A percentile compares a stretch with the other conserved stretches of the same genome.
phyloP scores from a whole-genome alignment of 2,113 vertebrate species.

The Corynorhinus townsendii region DNA sequence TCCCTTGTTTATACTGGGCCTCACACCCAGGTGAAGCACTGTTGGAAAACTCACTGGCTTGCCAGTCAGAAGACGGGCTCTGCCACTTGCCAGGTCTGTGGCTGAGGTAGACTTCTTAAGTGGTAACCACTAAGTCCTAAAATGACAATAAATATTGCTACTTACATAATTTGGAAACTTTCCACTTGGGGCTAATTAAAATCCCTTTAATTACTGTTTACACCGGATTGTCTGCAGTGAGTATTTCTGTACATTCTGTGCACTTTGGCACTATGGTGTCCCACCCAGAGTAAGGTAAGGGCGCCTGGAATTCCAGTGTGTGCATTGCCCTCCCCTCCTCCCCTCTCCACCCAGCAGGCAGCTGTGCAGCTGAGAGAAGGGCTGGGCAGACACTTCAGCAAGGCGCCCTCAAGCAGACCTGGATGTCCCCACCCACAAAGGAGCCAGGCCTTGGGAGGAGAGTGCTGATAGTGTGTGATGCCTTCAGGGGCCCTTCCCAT shows the following conservation, averaged over 20 bases:
- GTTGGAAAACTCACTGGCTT: not conserved
- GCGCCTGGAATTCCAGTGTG: not conserved
- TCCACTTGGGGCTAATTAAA: not conserved
- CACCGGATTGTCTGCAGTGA: not conserved
- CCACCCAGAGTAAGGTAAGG: conserved; percentile 21
- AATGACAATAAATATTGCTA: not conserved
- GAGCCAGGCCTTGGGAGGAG: not conserved
- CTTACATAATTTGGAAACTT: not conserved
- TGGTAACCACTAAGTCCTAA: not conserved
- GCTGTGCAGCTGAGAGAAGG: conserved; percentile 16
- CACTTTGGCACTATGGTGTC: not conserved
- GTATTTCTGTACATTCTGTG: not conserved
- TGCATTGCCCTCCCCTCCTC: not conserved
- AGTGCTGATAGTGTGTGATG: rapidly evolving
- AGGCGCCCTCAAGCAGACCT: not conserved
- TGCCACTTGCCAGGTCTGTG: not conserved
- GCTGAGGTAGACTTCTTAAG: not conserved
- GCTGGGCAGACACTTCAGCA: not conserved
- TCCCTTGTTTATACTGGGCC: not conserved
- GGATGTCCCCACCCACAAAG: not conserved
- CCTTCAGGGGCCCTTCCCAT: not conserved
- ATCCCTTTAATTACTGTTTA: not conserved
- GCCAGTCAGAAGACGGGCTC: not conserved
- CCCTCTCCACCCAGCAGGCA: not conserved
- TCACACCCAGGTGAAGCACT: not conserved